phyloP scores from a whole-genome alignment of 2,113 vertebrate genomes.

The Pao palembangensis region DNA sequence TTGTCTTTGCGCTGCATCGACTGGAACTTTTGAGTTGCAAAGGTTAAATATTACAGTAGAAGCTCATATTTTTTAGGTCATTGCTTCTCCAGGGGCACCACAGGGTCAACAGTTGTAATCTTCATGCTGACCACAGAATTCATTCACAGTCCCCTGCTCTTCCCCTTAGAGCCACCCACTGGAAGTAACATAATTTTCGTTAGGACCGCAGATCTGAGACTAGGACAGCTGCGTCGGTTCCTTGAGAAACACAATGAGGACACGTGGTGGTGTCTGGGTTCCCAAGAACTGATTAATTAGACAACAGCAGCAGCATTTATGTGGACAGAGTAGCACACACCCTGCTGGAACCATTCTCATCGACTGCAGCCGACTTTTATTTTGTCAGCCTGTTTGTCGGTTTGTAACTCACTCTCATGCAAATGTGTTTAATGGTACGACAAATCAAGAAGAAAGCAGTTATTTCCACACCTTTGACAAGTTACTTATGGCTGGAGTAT shows the following conservation, averaged over 20 bases:
- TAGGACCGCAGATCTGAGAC: conserved; percentile 19
- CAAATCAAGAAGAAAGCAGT: no score
- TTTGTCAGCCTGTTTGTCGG: conserved; percentile 19
- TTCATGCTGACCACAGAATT: conserved; percentile 7
- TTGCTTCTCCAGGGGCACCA: not conserved
- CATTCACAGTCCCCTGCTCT: conserved; percentile 11
- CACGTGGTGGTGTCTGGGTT: conserved; percentile 4
- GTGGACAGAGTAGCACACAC: conserved; percentile 35
- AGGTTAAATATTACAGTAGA: no score
- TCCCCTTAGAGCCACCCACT: conserved; percentile 22
- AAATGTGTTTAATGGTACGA: conserved; percentile 1
- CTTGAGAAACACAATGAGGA: conserved; percentile 41
- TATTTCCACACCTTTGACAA: conserved; percentile 14
- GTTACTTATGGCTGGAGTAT: conserved; percentile 15
- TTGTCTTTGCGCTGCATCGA: no score
- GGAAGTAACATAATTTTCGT: conserved; percentile 47
- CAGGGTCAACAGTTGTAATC: not conserved
- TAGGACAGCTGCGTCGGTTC: conserved; percentile 43
- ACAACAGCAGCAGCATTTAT: conserved; percentile 40
- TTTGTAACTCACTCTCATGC: not conserved
- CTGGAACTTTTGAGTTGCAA: no score
- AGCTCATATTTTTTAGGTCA: no score
- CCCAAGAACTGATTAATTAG: conserved; percentile 41
- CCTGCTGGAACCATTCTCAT: conserved; percentile 27
- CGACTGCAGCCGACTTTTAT: conserved; percentile 33